Conservation (phyloP, 2,888 invertebrate genomes). For the Apoda limacodes region DNA sequence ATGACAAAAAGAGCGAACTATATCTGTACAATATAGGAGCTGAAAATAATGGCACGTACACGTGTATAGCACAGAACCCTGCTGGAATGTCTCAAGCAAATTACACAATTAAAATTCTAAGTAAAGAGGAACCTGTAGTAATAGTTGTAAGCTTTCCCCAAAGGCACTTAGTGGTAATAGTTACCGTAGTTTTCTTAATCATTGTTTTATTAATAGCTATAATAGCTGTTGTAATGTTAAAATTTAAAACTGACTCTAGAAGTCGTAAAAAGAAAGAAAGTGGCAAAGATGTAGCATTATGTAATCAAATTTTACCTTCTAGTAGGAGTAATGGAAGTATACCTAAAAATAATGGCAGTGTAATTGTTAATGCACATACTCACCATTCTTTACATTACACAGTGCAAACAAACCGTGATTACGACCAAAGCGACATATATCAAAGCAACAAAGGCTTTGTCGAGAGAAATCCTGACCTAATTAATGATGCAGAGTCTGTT, state of each 20-base stretch:
- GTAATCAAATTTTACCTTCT: constrained; percentile 63
- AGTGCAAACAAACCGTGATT: constrained; percentile 61
- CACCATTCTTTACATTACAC: constrained; percentile 68
- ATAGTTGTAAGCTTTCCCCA: constrained; percentile 77
- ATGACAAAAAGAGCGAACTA: constrained; percentile 82
- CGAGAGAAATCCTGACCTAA: constrained; percentile 84
- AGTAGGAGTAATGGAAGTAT: constrained; percentile 57
- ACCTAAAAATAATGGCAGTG: constrained; percentile 67
- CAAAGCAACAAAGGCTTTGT: constrained; percentile 62
- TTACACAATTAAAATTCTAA: constrained; percentile 81
- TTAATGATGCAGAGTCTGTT: constrained; percentile 79
- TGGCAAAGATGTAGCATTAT: constrained; percentile 72
- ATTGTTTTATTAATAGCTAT: constrained; percentile 75
- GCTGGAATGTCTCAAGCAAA: constrained; percentile 85
- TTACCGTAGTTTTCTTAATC: constrained; percentile 74
- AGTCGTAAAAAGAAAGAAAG: constrained; percentile 68
- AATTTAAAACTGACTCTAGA: constrained; percentile 60
- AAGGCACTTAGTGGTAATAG: constrained; percentile 77
- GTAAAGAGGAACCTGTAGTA: constrained; percentile 78
- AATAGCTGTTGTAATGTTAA: constrained; percentile 73
- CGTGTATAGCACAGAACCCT: constrained; percentile 87
- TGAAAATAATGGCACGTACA: constrained; percentile 87
- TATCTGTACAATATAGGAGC: constrained; percentile 81
- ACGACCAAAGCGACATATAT: constrained; percentile 66
- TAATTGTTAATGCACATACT: constrained; percentile 67